Evolutionary conservation across 2,113 vertebrate species (phyloP), one percentile per base, ranked within the genome.

Genomic region (Leucopsar rothschildi): DNA sequence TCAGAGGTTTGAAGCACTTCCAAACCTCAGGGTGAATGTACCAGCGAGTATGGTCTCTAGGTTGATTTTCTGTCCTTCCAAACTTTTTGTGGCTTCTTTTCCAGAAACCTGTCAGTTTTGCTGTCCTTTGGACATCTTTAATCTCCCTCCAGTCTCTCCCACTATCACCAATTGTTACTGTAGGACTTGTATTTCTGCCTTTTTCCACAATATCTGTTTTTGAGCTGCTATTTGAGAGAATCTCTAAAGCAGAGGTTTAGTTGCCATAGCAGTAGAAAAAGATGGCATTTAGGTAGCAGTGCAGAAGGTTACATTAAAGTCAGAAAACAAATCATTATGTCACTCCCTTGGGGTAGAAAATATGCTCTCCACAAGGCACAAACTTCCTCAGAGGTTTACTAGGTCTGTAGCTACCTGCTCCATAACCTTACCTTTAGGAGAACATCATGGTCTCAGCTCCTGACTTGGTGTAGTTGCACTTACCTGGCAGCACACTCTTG

Each of bases 321-420:
- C 37, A 21, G 28, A 66, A 57, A 89, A 59, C 17, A 86, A 78
- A 84, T 52, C 5, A 56, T 59, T 55, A 5, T 86, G n/a, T 42
- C 28, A 14, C 49, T 80, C 35, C 33, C 23, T 37, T 59, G 68
- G 22, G n/a, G 16, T 33, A 65, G 50, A 82, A 87, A 70, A 65
- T 65, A 33, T 0, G 0, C 27, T 42, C 21, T 84, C 11, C 23
- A 19, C 31, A 69, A 90, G 53, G 49, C 1, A 3, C 0, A 0
- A 10, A 21, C 45, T 88, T 82, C 37, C 22, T 57, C 13, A 6
- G 40, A 22, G 23, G 24, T 84, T n/a, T 57, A 17, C 13, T 14
- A 50, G 24, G 10, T 40, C 33, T 72, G 35, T 44, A 84, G n/a
- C 60, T 87, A 28, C 31, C 75, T 70, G 47, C 28, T 52, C 29